Percentiles rank a stretch among this genome's conserved stretches.
phyloP scores from a whole-genome alignment of 1,140 invertebrate genomes.

The Nephotettix cincticeps region DNA sequence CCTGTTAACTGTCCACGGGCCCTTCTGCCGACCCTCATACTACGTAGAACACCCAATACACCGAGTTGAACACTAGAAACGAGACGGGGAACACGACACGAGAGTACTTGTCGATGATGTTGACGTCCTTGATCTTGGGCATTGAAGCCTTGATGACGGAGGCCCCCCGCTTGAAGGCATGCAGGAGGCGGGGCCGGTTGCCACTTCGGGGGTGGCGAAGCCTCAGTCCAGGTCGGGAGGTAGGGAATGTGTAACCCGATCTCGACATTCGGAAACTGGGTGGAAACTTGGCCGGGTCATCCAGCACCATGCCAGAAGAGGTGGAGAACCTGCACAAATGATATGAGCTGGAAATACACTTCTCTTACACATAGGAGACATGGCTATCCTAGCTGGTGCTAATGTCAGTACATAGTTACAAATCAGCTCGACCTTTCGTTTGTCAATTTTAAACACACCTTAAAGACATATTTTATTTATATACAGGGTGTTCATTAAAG shows the following conservation, averaged over 20 bases:
- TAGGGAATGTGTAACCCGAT: constrained; percentile 48
- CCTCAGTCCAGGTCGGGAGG: constrained; percentile 30
- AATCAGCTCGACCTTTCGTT: no score
- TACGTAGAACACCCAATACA: constrained; percentile 94
- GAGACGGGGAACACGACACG: constrained; percentile 91
- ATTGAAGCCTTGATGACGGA: constrained; percentile 78
- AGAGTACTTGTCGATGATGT: constrained; percentile 96
- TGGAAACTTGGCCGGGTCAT: constrained; percentile 67
- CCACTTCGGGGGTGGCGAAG: constrained; percentile 38
- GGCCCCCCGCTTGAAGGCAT: constrained; percentile 74
- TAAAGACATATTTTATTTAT: no score
- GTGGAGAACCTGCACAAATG: constrained; percentile 41
- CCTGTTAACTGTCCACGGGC: not conserved
- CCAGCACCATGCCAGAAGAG: constrained; percentile 43
- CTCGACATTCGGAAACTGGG: constrained; percentile 75
- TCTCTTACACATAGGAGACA: no score
- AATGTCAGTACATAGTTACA: no score
- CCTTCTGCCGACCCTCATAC: constrained; percentile 24
- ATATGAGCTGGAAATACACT: no score
- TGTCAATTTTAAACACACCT: no score
- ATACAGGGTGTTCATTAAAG: no score
- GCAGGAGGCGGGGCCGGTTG: constrained; percentile 67
- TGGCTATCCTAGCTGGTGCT: no score
- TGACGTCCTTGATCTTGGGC: constrained; percentile 94
- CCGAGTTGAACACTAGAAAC: constrained; percentile 90